Evolutionary conservation across 2,113 vertebrate species (phyloP), one percentile per base, ranked within the genome.

Genomic region (Melanostigma gelatinosum): DNA sequence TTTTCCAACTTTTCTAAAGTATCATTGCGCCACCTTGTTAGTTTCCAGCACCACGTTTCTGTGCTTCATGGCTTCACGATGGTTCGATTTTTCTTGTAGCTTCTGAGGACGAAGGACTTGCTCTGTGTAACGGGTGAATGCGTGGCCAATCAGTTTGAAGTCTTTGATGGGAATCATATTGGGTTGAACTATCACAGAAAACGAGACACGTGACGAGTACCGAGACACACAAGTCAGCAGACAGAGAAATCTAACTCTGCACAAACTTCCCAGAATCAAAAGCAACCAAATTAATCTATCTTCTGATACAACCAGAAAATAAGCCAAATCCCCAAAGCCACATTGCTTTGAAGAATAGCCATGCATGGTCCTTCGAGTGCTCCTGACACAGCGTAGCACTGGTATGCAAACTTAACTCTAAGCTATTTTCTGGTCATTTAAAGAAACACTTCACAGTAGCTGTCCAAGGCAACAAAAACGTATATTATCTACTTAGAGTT

Each of bases 331-430:
- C 68, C 24, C 32, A 64, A 86, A 83, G 72, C 67, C 61, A 77
- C 42, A 44, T 9, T 42, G 62, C 78, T 87, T 87, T 89, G 66
- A 84, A 81, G 79, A 80, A 71, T 12, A 86, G n/a, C 72, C 62
- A 44, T 67, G 65, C 48, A 44, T 6, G 48, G 71, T 69, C 46
- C n/a, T 62, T 73, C 32, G 44, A 77, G 72, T 85, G 70, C 82
- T 77, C 68, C 66, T 80, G 79, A 78, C 84, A 91, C 85, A 67
- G 75, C 75, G 52, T 74, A 77, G 82, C 75, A 85, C 80, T 27
- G 86, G 83, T 75, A 84, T 87, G 86, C 54, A 89, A 83, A 66
- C 72, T 74, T 52, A 50, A 74, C 65, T 16, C 48, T 12, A 50
- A 80, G 46, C n/a, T 2, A 58, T 73, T 81, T 86, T 75, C 63